Evolutionary conservation across 1,140 invertebrate species (phyloP).

Genomic region (Schlechtendalia chinensis): DNA sequence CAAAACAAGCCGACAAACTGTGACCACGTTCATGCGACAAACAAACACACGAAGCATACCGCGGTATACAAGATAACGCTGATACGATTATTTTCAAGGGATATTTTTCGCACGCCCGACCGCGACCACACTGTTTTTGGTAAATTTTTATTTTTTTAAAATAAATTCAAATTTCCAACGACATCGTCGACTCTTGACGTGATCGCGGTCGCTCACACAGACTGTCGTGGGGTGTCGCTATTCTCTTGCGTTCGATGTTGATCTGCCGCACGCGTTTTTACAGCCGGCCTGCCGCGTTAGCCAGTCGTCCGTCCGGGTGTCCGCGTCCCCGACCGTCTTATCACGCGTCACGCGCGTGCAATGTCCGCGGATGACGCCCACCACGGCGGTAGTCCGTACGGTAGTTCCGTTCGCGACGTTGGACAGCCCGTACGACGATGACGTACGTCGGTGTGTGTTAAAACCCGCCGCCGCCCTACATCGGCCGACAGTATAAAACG

Average conservation of each 20-base stretch:
- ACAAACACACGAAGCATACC: background rate
- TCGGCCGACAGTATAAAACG: constrained; percentile 43
- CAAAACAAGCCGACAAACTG: background rate
- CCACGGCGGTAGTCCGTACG: background rate
- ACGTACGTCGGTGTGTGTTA: constrained; percentile 25
- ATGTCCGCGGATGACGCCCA: too few species aligned
- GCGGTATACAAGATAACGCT: background rate
- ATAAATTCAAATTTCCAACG: too few species aligned
- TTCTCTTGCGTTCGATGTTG: too few species aligned
- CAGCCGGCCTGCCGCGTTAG: too few species aligned
- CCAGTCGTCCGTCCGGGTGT: too few species aligned
- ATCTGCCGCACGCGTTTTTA: too few species aligned
- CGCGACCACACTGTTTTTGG: background rate
- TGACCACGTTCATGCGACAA: background rate
- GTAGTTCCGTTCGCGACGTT: background rate
- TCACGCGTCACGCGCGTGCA: too few species aligned
- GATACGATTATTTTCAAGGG: background rate
- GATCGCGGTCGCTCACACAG: too few species aligned
- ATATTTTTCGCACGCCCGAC: background rate
- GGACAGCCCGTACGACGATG: background rate
- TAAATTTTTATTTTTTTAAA: too few species aligned
- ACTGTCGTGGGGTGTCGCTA: too few species aligned
- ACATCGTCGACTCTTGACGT: too few species aligned
- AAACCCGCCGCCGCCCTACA: constrained; percentile 26
- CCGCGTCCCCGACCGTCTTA: too few species aligned